These are phyloP conservation scores for Mimumesa dahlbomi DNA, from an alignment of 2,888 invertebrate genomes.

Conservation along the genomic window DNA sequence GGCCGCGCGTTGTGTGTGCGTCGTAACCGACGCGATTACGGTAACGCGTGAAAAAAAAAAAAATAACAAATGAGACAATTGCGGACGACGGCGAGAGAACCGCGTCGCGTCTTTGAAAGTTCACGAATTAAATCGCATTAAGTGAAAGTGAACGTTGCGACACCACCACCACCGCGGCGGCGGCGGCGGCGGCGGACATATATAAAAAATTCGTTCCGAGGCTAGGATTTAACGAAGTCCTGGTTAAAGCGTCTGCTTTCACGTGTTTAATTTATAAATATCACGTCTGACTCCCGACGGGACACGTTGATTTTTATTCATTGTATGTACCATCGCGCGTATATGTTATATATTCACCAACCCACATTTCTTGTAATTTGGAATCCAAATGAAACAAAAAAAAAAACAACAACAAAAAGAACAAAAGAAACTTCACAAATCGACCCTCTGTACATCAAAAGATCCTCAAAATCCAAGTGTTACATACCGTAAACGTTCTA, in stretches of 20 bases:
- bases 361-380: not conserved
- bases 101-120: conserved; percentile 47
- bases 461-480: too few relatives aligned
- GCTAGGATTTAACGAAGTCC: conserved; percentile 44
- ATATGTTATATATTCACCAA: too few relatives aligned
- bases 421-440: not conserved
- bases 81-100: conserved; percentile 9
- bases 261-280: conserved; percentile 50
- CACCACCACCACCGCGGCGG: too few relatives aligned
- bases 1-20: not conserved
- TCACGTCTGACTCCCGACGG: conserved; percentile 29
- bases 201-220: conserved; percentile 50
- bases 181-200: too few relatives aligned
- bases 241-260: conserved; percentile 41
- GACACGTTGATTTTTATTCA: too few relatives aligned
- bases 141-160: conserved; percentile 61
- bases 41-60: conserved; percentile 42
- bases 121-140: conserved; percentile 58
- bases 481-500: too few relatives aligned
- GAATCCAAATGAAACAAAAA: not conserved
- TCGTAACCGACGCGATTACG: conserved; percentile 40
- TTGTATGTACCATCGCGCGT: too few relatives aligned
- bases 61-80: conserved; percentile 54
- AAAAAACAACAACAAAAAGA: not conserved
- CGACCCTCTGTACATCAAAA: not conserved